Evolutionary conservation across 2,888 invertebrate species (phyloP), one percentile per base, ranked within the genome.

Genomic region (Idaea biselata): DNA sequence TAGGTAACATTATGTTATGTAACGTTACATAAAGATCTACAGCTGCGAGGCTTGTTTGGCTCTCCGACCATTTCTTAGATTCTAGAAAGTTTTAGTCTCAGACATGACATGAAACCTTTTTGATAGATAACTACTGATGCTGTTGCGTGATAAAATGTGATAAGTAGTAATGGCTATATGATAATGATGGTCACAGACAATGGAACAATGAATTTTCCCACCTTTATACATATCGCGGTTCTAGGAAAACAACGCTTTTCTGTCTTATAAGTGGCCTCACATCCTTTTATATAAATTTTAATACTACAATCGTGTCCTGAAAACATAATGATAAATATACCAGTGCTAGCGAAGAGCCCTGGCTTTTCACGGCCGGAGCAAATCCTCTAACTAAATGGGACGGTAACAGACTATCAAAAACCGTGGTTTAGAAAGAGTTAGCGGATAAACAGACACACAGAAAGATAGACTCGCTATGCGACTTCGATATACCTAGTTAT

Each of bases 181-280:
- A 82, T 88, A 88, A 89, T 88, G 77, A 77, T 82, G 81, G 73
- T 74, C 77, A 80, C 70, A 81, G 78, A 91, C 91, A 91, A 90
- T 91, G 81, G 89, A 91, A 91, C 91, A 91, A 91, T 89, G 86
- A 77, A 73, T 80, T 84, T 80, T 89, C 89, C 83, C 89, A 90
- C 86, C 85, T 84, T 82, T 84, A 83, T 79, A 83, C 81, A 81
- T 80, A 83, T 83, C 81, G 78, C 78, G 78, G 73, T 88, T 88
- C 88, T 82, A 68, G 77, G 84, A 86, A 88, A 83, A 75, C 70
- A 70, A 70, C 65, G 68, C 58, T 18, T 71, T 73, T 66, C 71
- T 67, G 68, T 65, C 68, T 69, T 70, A 63, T 67, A 53, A 63
- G 67, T 65, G 67, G 33, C 59, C 70, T 64, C 53, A 58, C 68